Conservation (phyloP, 2,888 invertebrate genomes). For the Meteorus cinctellus region DNA sequence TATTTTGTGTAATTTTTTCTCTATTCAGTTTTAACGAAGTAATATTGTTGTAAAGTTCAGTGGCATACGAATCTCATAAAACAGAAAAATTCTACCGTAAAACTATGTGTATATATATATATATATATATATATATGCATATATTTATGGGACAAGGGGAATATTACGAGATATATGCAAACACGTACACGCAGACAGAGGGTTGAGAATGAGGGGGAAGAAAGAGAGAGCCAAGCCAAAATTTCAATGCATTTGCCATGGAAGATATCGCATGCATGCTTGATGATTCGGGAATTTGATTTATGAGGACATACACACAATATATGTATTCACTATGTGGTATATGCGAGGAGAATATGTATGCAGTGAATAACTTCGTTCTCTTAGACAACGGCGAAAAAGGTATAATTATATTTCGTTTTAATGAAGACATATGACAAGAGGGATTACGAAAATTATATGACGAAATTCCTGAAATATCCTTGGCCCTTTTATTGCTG, state of each 20-base stretch:
- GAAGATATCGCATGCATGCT: slow-evolving; percentile 49
- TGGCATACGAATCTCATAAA: too few species aligned
- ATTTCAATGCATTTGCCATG: slow-evolving; percentile 42
- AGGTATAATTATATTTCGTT: slow-evolving; percentile 48
- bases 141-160: background rate
- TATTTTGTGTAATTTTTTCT: background rate
- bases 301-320: slow-evolving; percentile 57
- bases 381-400: slow-evolving; percentile 36
- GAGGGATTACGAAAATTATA: slow-evolving; percentile 4
- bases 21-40: background rate
- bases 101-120: background rate
- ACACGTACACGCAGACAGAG: background rate
- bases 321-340: slow-evolving; percentile 21
- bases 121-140: too few species aligned
- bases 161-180: background rate
- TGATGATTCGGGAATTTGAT: slow-evolving; percentile 65
- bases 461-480: background rate
- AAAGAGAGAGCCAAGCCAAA: slow-evolving; percentile 8
- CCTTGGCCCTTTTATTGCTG: background rate
- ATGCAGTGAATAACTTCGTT: slow-evolving; percentile 38
- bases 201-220: background rate
- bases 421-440: slow-evolving; percentile 62
- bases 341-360: slow-evolving; percentile 36
- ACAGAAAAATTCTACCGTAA: too few species aligned
- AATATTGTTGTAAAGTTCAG: too few species aligned